Evolutionary conservation across 2,797 vertebrate genomes (phyloP), one percentile per base, ranked within the genome.

Genomic region (Australoheros facetus): DNA sequence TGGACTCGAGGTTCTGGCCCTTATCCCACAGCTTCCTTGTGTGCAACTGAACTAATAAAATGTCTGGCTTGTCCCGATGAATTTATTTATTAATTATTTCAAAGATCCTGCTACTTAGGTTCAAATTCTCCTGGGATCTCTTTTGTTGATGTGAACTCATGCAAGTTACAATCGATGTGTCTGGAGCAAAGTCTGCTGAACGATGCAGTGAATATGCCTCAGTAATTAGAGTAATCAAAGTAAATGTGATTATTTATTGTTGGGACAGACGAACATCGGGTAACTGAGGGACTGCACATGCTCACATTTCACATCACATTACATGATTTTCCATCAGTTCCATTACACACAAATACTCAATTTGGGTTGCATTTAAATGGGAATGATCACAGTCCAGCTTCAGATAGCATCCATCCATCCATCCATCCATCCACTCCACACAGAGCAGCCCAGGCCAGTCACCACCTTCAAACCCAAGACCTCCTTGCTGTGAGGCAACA

Each of bases 51-150:
- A 81, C 53, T 17, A 60, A 59, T 62, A 30, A 80, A 80, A 69
- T 3, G 3, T 77, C 77, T 66, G 53, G 55, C 37, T 45, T 78
- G 70, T 62, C 28, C 64, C 56, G 32, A 81, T 75, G 32, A 80
- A 71, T 42, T 81, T 55, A 84, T 85, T 88, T 83, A 91, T 90
- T 88, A 51, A 84, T 88, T 72, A 79, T 59, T 13, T 17, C 2
- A 0, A 34, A 21, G 11, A 66, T 30, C 39, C 14, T 30, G 21
- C 69, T 71, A 34, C 53, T 28, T 71, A 54, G 56, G 30, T 73
- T 62, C 3, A 79, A 42, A 73, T 69, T 76, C 82, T 77, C 79
- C 34, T 9, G 79, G 72, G 88, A 84, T 72, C 28, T 75, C 55
- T 72, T 75, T 56, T 72, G 57, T 75, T 64, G 42, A 69, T 81